Conservation (phyloP, 2,113 vertebrate genomes). For the Trochalopteron elliotii region DNA sequence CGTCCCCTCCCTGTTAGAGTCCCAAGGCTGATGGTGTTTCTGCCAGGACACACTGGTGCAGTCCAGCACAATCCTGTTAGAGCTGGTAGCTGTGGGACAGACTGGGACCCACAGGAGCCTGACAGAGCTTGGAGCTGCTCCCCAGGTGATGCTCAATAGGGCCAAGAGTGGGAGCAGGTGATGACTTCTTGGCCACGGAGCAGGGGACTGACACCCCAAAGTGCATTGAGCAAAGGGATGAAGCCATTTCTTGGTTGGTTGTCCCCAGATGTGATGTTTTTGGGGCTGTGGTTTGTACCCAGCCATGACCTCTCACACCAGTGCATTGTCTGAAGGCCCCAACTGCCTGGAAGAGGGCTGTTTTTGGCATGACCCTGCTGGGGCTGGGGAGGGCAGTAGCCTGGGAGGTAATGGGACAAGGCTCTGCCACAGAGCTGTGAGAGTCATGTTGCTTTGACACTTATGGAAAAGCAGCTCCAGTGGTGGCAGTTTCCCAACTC, state of each 20-base stretch:
- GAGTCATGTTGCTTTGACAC: accelerated
- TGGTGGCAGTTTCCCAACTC: accelerated
- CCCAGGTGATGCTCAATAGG: accelerated
- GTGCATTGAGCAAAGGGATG: neutral
- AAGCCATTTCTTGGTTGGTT: neutral
- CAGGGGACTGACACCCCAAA: neutral
- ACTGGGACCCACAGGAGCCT: neutral
- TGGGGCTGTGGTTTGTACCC: accelerated
- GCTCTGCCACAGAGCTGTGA: neutral
- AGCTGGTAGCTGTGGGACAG: neutral
- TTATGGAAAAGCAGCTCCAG: neutral
- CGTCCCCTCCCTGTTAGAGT: accelerated
- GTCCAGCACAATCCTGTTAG: no score
- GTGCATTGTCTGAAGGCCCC: accelerated
- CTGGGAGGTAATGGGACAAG: accelerated
- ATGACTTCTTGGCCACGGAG: neutral
- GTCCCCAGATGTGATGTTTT: accelerated
- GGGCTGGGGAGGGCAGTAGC: neutral
- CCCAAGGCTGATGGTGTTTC: neutral
- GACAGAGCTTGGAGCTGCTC: neutral
- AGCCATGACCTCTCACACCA: neutral
- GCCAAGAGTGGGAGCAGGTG: neutral
- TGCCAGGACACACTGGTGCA: neutral
- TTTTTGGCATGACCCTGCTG: accelerated
- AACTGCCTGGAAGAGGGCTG: accelerated